These are phyloP conservation scores for Zenarchopterus dispar DNA, from an alignment of 2,797 vertebrate genomes.

Conservation along the genomic window DNA sequence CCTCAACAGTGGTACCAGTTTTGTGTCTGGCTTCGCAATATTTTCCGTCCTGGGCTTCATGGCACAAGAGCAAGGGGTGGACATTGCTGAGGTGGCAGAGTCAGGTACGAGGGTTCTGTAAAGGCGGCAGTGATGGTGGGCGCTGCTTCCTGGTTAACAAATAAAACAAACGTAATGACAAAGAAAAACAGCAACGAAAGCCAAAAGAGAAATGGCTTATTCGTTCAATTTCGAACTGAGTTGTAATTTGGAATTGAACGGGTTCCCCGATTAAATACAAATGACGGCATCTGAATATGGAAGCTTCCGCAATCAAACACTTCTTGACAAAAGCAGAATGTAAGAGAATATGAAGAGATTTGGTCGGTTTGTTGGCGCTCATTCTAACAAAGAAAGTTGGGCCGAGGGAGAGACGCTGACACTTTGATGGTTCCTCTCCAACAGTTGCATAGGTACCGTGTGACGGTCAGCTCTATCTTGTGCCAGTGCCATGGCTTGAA, in stretches of 20 bases:
- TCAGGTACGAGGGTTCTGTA: slow-evolving; percentile 95
- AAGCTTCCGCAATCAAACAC: slow-evolving; percentile 77
- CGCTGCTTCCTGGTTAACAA: slow-evolving; percentile 88
- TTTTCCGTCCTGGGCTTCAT: slow-evolving; percentile 99
- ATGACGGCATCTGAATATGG: slow-evolving; percentile 72
- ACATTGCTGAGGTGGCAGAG: slow-evolving; percentile 99
- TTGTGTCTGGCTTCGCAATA: slow-evolving; percentile 99
- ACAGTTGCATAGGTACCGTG: not conserved
- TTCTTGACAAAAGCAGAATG: slow-evolving; percentile 66
- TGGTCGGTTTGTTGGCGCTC: slow-evolving; percentile 7
- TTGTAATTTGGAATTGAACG: slow-evolving; percentile 44
- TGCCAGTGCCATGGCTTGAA: slow-evolving; percentile 37
- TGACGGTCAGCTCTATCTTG: slow-evolving; percentile 28
- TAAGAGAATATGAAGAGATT: slow-evolving; percentile 22
- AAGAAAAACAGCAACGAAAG: slow-evolving; percentile 70
- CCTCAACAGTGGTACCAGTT: slow-evolving; percentile 99
- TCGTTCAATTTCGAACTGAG: slow-evolving; percentile 38
- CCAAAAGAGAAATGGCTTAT: slow-evolving; percentile 40
- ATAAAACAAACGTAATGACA: slow-evolving; percentile 67
- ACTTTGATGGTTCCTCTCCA: not conserved
- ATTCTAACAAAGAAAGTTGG: not conserved
- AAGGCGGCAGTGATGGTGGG: slow-evolving; percentile 96
- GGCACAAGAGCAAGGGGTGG: slow-evolving; percentile 99
- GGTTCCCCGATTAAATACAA: slow-evolving; percentile 47
- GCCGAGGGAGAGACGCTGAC: not conserved